Percentiles rank a stretch among this genome's conserved stretches.
phyloP scores from a whole-genome alignment of 2,113 vertebrate species.

The Cygnus buccinator region DNA sequence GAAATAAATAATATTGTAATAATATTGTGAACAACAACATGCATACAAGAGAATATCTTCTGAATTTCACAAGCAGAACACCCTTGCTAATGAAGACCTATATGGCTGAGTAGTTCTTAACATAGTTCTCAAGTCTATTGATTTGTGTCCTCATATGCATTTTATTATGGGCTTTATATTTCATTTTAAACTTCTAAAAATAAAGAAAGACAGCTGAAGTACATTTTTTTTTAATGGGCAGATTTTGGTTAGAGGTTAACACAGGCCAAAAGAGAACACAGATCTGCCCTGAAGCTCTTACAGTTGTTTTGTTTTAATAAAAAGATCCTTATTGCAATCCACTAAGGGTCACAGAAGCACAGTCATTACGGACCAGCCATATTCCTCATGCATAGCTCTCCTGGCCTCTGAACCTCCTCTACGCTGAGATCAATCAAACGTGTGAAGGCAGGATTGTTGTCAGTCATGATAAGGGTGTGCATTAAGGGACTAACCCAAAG shows the following conservation, averaged over 20 bases:
- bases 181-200: constrained; percentile 60
- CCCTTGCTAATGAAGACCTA: constrained; percentile 21
- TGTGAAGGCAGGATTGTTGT: neutral
- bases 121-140: constrained; percentile 2
- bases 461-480: neutral
- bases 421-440: neutral
- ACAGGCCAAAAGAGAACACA: constrained; percentile 36
- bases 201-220: constrained; percentile 61
- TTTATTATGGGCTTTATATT: constrained; percentile 65
- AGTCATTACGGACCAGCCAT: neutral
- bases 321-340: constrained; percentile 38
- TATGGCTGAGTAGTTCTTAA: neutral
- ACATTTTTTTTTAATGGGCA: neutral
- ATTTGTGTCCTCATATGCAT: constrained; percentile 44
- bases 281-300: constrained; percentile 48
- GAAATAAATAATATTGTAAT: constrained; percentile 24
- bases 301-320: constrained; percentile 51
- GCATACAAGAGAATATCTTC: neutral
- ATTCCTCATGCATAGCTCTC: neutral
- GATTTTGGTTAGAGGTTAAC: constrained; percentile 54
- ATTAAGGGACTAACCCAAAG: neutral
- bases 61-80: neutral
- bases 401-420: neutral
- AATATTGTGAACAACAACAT: neutral
- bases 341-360: constrained; percentile 5